phyloP scores from a whole-genome alignment of 2,113 vertebrate species.

The Chaetorhynchus papuensis region DNA sequence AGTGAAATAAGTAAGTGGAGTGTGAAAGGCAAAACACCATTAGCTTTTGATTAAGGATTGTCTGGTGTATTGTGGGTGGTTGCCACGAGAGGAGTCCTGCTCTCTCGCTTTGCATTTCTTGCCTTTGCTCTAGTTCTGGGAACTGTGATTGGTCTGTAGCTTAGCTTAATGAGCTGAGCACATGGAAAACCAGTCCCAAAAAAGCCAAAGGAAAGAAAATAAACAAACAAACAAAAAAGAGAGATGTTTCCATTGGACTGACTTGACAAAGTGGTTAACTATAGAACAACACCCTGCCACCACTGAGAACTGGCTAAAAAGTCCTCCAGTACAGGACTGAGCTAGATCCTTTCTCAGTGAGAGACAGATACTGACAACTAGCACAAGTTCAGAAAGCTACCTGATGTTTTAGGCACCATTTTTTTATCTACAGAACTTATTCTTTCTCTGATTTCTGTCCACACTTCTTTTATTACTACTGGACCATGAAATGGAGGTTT shows the following conservation, averaged over 20 bases:
- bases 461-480: not conserved
- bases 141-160: not conserved
- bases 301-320: not conserved
- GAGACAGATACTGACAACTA: not conserved
- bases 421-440: not conserved
- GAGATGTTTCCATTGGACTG: not conserved
- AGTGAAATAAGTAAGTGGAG: not conserved
- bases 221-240: not conserved
- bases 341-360: not conserved
- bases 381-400: not conserved
- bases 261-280: not conserved
- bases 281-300: not conserved
- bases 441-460: not conserved
- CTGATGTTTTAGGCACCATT: not conserved
- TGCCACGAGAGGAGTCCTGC: not conserved
- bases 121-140: not conserved
- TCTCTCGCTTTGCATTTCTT: not conserved
- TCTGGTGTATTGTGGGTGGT: not conserved
- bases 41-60: not conserved
- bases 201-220: not conserved
- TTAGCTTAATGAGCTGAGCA: not conserved
- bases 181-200: accelerated
- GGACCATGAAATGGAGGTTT: not conserved
- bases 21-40: not conserved
- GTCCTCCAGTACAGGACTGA: not conserved